phyloP scores from a whole-genome alignment of 2,888 invertebrate genomes.

The Xylota sylvarum region DNA sequence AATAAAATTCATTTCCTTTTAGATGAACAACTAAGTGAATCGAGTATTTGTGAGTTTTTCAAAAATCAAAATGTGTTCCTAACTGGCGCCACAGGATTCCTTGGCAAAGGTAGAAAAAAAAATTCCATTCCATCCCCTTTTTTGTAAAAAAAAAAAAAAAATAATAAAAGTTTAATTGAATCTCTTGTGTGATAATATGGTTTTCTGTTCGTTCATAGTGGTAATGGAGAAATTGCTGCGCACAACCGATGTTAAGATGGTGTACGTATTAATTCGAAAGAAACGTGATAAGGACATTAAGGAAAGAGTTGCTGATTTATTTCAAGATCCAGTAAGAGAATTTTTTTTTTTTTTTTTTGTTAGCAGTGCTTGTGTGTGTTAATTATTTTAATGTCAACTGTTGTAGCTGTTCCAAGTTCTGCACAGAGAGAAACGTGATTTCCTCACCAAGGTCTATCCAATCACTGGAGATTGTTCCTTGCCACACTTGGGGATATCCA shows the following conservation, averaged over 20 bases:
- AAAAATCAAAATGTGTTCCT: slow-evolving; percentile 87
- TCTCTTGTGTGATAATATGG: slow-evolving; percentile 14
- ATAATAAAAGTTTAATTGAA: not conserved
- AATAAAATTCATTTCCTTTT: slow-evolving; percentile 14
- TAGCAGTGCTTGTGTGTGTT: slow-evolving; percentile 16
- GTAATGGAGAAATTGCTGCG: slow-evolving; percentile 87
- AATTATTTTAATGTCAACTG: slow-evolving; percentile 44
- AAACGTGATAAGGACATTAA: slow-evolving; percentile 88
- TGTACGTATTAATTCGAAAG: slow-evolving; percentile 86
- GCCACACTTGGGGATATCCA: slow-evolving; percentile 83
- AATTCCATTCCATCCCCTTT: not conserved
- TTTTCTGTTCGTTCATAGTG: slow-evolving; percentile 82
- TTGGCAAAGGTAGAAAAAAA: slow-evolving; percentile 83
- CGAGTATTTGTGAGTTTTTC: slow-evolving; percentile 86
- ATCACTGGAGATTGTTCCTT: slow-evolving; percentile 84
- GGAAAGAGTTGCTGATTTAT: slow-evolving; percentile 88
- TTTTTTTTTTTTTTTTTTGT: slow-evolving; percentile 13
- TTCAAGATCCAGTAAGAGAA: slow-evolving; percentile 87
- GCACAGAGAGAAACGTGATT: slow-evolving; percentile 79
- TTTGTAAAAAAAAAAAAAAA: not conserved
- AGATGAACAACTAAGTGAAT: slow-evolving; percentile 72
- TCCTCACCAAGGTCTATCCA: slow-evolving; percentile 83
- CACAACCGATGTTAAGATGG: slow-evolving; percentile 86
- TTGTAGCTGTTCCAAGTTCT: slow-evolving; percentile 79
- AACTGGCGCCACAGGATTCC: slow-evolving; percentile 87